A percentile compares a stretch with the other conserved stretches of the same genome.
Evolutionary conservation across 2,113 vertebrate genomes (phyloP).

Genomic region (Reinhardtius hippoglossoides): DNA sequence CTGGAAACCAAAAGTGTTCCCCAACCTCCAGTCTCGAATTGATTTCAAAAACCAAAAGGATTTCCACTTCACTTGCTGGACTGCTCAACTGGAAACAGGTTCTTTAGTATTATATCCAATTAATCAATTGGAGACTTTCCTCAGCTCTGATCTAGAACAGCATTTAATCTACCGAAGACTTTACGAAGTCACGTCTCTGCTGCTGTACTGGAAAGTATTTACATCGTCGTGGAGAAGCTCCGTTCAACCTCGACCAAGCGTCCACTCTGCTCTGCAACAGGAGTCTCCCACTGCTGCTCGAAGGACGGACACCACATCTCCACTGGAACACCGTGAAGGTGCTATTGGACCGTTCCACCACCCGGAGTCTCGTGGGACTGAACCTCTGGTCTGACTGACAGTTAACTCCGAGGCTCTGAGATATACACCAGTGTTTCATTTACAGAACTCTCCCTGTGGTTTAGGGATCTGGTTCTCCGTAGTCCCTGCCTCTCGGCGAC

Average conservation of each 20-base stretch:
- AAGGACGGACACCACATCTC: conserved; percentile 21
- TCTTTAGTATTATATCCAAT: neutral
- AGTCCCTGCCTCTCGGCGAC: conserved; percentile 13
- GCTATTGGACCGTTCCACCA: conserved; percentile 29
- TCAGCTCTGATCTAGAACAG: neutral
- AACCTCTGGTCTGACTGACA: conserved; percentile 24
- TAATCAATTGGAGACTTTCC: neutral
- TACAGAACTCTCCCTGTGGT: conserved; percentile 23
- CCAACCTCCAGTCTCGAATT: neutral
- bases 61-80: no score
- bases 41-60: no score
- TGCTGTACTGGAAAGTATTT: conserved; percentile 36
- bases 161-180: neutral
- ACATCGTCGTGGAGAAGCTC: neutral
- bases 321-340: conserved; percentile 35
- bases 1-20: neutral
- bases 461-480: conserved; percentile 18
- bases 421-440: conserved; percentile 3
- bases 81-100: neutral
- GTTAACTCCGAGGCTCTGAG: neutral
- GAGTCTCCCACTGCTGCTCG: conserved; percentile 15
- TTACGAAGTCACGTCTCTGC: conserved; percentile 1
- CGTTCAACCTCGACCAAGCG: neutral
- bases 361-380: conserved; percentile 13
- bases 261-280: neutral